Evolutionary conservation across 2,797 vertebrate genomes (phyloP).

Genomic region (Periophthalmus magnuspinnatus): DNA sequence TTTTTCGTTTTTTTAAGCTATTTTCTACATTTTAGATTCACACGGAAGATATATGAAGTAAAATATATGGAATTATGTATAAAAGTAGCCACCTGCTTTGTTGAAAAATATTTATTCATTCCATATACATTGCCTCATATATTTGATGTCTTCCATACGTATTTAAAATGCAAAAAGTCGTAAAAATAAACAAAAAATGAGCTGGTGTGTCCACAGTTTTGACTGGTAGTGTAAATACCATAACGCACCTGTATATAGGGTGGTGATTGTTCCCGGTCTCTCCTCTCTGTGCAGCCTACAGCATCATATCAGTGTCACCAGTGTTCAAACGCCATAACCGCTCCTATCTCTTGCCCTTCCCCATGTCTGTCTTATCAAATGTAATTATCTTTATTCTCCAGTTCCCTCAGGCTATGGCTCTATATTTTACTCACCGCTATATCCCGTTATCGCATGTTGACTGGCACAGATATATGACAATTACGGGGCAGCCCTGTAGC

Average conservation of each 20-base stretch:
- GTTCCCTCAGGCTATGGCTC: constrained; percentile 15
- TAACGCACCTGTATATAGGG: not conserved
- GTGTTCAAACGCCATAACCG: constrained; percentile 48
- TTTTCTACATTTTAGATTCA: too few species aligned
- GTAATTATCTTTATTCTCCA: constrained; percentile 71
- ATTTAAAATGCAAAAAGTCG: too few species aligned
- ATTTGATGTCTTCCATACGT: too few species aligned
- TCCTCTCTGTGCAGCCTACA: constrained; percentile 21
- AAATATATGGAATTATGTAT: too few species aligned
- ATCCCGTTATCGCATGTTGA: constrained; percentile 63
- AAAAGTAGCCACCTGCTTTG: too few species aligned
- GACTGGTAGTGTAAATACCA: too few species aligned
- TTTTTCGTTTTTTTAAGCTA: too few species aligned
- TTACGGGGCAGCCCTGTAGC: constrained; percentile 45
- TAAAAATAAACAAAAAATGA: too few species aligned
- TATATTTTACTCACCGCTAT: constrained; percentile 28
- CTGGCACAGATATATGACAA: constrained; percentile 62
- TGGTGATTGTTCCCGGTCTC: not conserved
- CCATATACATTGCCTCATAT: too few species aligned
- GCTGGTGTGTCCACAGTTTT: too few species aligned
- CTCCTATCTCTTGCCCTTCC: constrained; percentile 67
- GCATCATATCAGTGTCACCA: constrained; percentile 50
- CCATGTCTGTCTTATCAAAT: constrained; percentile 69
- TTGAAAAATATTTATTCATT: too few species aligned
- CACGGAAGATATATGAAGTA: too few species aligned